Evolutionary conservation across 23 tunicate genomes (phyloP).

Genomic region (Phallusia fumigata): DNA sequence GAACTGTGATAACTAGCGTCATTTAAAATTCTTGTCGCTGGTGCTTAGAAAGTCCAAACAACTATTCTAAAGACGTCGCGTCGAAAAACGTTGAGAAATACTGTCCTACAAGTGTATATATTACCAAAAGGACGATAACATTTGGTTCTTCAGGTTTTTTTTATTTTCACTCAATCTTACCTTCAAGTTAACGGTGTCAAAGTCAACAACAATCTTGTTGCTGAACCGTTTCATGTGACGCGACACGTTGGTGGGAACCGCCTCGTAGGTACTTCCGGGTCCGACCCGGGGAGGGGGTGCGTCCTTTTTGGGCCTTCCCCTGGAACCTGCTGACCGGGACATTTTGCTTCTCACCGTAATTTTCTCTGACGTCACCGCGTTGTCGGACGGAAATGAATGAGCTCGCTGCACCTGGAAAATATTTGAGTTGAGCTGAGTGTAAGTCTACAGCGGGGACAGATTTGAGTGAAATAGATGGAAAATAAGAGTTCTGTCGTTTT

Average conservation of each 20-base stretch:
- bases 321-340: conserved; percentile 55
- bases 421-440: neutral
- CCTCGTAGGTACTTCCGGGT: conserved; percentile 87
- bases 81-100: no score
- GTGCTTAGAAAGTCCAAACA: no score
- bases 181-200: conserved; percentile 80
- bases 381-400: conserved; percentile 27
- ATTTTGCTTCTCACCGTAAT: conserved; percentile 28
- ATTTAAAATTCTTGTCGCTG: no score
- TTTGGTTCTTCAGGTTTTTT: no score
- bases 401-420: conserved; percentile 28
- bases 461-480: no score
- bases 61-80: no score
- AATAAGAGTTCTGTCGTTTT: no score
- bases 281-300: conserved; percentile 85
- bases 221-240: conserved; percentile 73
- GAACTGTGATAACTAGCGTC: no score
- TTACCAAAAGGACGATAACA: no score
- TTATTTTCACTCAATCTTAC: conserved; percentile 30
- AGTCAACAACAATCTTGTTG: conserved; percentile 65
- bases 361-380: neutral
- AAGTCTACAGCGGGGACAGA: no score
- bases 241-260: conserved; percentile 63
- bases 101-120: no score
- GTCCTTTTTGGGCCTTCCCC: conserved; percentile 47